Conservation (phyloP, 1,140 invertebrate genomes). For the Drosophila trapezifrons region DNA sequence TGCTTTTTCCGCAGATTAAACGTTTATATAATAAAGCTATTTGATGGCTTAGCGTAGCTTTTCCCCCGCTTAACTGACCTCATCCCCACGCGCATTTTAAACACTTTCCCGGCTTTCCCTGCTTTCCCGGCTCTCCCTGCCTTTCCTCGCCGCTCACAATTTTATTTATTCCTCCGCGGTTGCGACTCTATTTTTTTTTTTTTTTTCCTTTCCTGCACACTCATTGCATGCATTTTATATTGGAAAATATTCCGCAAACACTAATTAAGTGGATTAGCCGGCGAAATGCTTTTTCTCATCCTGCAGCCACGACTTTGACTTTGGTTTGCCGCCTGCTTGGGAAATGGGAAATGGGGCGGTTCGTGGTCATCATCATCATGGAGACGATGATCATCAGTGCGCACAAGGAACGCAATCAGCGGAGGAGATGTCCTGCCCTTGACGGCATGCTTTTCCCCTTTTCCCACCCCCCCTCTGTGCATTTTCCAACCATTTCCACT, state of each 20-base stretch:
- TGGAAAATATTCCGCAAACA: conserved; percentile 65
- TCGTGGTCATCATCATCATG: not conserved
- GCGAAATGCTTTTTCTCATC: conserved; percentile 53
- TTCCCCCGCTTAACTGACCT: conserved; percentile 18
- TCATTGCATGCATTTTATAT: conserved; percentile 57
- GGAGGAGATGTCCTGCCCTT: conserved; percentile 22
- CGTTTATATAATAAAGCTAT: conserved; percentile 43
- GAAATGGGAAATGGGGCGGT: conserved; percentile 8
- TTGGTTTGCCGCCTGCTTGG: not conserved
- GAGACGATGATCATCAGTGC: conserved; percentile 20
- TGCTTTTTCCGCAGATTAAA: conserved; percentile 22
- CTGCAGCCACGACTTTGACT: conserved; percentile 44
- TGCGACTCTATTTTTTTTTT: too few species aligned
- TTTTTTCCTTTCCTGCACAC: conserved; percentile 16
- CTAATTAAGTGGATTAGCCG: conserved; percentile 72
- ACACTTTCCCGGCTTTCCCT: not conserved
- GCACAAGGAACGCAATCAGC: conserved; percentile 44
- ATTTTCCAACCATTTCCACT: conserved; percentile 2
- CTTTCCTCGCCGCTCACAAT: conserved; percentile 1
- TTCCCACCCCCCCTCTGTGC: too few species aligned
- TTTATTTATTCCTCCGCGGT: conserved; percentile 14
- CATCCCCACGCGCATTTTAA: conserved; percentile 13
- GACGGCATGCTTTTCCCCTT: not conserved
- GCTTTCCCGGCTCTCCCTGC: not conserved
- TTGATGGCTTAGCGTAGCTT: conserved; percentile 38